Evolutionary conservation across 1,140 invertebrate species (phyloP).

Genomic region (Copidosoma floridanum): DNA sequence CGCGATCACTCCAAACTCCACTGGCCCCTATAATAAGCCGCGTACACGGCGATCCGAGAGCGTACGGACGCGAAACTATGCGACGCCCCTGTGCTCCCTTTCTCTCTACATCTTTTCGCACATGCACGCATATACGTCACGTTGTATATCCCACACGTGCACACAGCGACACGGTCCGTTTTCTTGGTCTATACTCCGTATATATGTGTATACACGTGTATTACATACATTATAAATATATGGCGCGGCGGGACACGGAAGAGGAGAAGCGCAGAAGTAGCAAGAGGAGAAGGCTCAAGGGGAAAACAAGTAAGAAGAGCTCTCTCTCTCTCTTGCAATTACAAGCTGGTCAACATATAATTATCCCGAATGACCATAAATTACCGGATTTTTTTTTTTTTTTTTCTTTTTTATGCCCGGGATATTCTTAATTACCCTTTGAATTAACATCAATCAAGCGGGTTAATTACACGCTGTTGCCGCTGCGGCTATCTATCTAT

Average conservation of each 20-base stretch:
- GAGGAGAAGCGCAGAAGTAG: background rate
- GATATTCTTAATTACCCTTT: conserved; percentile 60
- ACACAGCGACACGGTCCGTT: no score
- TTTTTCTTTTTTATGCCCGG: conserved; percentile 51
- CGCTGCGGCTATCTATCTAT: conserved; percentile 31
- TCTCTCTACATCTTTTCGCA: conserved; percentile 18
- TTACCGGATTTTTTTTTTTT: conserved; percentile 58
- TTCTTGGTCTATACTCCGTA: no score
- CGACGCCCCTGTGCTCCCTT: conserved; percentile 35
- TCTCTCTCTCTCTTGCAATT: conserved; percentile 53
- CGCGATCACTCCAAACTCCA: conserved; percentile 48
- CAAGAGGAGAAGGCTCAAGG: background rate
- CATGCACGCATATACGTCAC: no score
- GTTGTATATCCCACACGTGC: no score
- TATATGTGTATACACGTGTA: no score
- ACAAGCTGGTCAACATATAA: conserved; percentile 59
- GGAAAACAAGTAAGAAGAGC: conserved; percentile 28
- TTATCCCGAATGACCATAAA: conserved; percentile 59
- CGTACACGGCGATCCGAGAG: conserved; percentile 40
- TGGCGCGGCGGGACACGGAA: background rate
- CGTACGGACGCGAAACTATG: conserved; percentile 34
- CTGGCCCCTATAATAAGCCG: conserved; percentile 54
- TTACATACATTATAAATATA: no score
- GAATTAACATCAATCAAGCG: conserved; percentile 59
- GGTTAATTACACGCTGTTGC: conserved; percentile 53